Evolutionary conservation across 2,113 vertebrate genomes (phyloP).

Genomic region (Struthio camelus): DNA sequence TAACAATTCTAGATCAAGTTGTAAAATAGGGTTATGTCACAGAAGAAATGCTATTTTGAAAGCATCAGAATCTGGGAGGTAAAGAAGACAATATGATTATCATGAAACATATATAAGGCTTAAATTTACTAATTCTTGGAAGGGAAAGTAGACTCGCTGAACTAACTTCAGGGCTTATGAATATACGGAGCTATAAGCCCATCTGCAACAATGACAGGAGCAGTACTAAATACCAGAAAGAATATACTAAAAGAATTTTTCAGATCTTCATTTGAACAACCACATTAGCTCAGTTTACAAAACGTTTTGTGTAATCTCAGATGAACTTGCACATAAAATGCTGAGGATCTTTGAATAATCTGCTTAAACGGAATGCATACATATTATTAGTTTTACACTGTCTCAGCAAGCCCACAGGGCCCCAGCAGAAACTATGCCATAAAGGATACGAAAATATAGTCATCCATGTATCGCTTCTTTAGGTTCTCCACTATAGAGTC

Average conservation of each 20-base stretch:
- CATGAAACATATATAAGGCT: neutral
- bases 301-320: neutral
- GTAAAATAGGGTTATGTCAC: neutral
- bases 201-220: neutral
- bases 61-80: neutral
- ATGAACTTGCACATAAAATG: neutral
- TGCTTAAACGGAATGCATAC: neutral
- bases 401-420: neutral
- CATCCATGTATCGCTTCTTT: conserved; percentile 99
- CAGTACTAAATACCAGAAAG: neutral
- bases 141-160: neutral
- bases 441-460: conserved; percentile 99
- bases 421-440: neutral
- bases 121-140: neutral
- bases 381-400: neutral
- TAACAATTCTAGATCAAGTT: neutral
- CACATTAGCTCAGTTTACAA: neutral
- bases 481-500: conserved; percentile 98
- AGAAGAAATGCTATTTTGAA: neutral
- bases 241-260: neutral
- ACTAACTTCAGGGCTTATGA: neutral
- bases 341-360: neutral
- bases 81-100: neutral
- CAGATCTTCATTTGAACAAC: neutral
- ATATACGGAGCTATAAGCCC: neutral